Base-by-base conservation (phyloP, 2,888 invertebrate genomes). In the Epiblema foenella region DNA sequence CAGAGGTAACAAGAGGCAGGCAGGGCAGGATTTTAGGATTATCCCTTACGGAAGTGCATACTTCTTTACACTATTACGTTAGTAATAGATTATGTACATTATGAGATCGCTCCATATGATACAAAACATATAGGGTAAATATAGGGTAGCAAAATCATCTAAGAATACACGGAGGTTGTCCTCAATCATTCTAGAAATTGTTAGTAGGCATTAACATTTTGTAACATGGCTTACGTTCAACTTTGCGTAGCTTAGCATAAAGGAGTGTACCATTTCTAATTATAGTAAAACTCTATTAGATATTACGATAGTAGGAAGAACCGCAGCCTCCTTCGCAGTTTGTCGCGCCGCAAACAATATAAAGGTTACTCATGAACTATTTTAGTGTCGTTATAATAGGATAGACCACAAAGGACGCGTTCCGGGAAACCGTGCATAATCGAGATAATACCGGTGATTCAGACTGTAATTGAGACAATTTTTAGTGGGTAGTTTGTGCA, bases 381-480 rank as follows among this genome's bases (percentile, higher is more conserved):
- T 71, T 46, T 49, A 58, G 59, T 62, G 54, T 69, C 57, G 24
- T 58, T 58, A 60, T 64, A 68, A 59, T 68, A 54, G 71, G 59
- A 77, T 78, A 79, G 78, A 87, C 85, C 87, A 79, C 90, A 88
- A 85, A 83, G 81, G 63, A 71, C 59, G 56, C 59, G 57, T 74
- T 75, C 74, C 59, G 33, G 70, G 75, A 74, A 76, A 49, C 52
- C 37, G 65, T 72, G 74, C 73, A 77, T 77, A 75, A 77, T 77
- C 75, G 73, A 69, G 71, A 76, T 77, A 80, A 78, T 76, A 66
- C 73, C 76, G 79, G 82, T 89, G 89, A 89, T 84, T 88, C 88
- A 89, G 81, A 76, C 76, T 77, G 75, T 88, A 88, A 89, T 88
- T 85, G 83, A 83, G 81, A 90, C 87, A 83, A 82, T 86, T 87